Evolutionary conservation across 2,797 vertebrate genomes (phyloP), one percentile per base, ranked within the genome.

Genomic region (Decapterus maruadsi): DNA sequence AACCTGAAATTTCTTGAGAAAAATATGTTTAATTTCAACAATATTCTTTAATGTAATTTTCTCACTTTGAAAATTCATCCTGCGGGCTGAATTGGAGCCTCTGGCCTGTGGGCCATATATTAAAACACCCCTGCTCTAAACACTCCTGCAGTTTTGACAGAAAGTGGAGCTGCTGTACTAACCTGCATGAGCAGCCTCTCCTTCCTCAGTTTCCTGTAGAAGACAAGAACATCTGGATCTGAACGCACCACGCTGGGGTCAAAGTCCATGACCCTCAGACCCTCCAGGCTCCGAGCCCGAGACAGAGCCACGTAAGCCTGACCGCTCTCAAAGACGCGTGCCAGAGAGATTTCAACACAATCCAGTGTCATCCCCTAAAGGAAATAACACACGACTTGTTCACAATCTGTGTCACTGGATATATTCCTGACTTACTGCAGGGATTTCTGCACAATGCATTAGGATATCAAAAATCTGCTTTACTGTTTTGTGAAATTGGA

Each of bases 231-330:
- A 0, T 95, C 95, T 11, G 95, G 92, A 87, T 98, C 95, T 16
- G 97, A 97, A 75, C 93, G 95, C 71, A 99, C 97, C 55, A 96
- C 96, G 0, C 68, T 90, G 0, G 97, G 95, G 86, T 98, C 94
- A 80, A 99, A 99, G 84, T 99, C 98, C 94, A 99, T 95, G 57
- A 99, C 96, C 16, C 97, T 94, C 9, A 99, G 95, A 4, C 97
- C 97, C 63, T 95, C 93, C 10, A 99, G 92, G 77, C 94, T 97
- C 1, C 96, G 94, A 56, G 98, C 98, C 36, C 97, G 90, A 58
- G 98, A 99, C 14, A 99, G 93, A 1, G 98, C 98, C 56, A 99
- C 98, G 0, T 99, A 99, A 1, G 98, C 98, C 90, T 99, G 98
- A 1, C 97, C 98, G 0, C 95, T 95, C 91, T 99, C 98, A 91